Evolutionary conservation across 2,113 vertebrate genomes (phyloP).

Genomic region (Nycticryphes semicollaris): DNA sequence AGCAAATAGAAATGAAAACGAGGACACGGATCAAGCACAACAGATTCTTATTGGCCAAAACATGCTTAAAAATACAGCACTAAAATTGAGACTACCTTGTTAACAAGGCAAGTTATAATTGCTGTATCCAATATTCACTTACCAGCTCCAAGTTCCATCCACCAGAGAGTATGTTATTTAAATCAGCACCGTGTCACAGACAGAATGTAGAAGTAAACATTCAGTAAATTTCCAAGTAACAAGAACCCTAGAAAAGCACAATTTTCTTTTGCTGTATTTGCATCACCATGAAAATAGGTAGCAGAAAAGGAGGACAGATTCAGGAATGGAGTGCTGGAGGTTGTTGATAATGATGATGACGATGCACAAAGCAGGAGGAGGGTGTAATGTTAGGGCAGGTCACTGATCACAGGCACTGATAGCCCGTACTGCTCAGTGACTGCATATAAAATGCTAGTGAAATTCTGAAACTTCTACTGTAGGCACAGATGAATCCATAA

Average conservation of each 20-base stretch:
- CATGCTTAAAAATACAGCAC: background rate
- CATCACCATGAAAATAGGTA: background rate
- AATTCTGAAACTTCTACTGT: background rate
- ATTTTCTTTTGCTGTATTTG: slow-evolving; percentile 14
- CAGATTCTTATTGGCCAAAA: background rate
- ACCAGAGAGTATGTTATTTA: background rate
- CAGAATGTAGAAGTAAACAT: slow-evolving; percentile 1
- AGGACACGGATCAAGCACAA: background rate
- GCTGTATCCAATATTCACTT: background rate
- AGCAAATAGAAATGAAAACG: background rate
- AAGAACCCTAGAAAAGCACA: background rate
- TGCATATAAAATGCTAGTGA: background rate
- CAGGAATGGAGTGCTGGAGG: background rate
- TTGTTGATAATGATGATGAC: background rate
- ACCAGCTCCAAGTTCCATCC: background rate
- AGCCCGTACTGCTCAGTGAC: background rate
- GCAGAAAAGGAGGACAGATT: background rate
- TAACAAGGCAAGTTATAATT: slow-evolving; percentile 15
- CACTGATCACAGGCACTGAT: background rate
- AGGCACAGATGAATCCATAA: background rate
- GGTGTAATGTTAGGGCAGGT: background rate
- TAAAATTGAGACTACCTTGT: background rate
- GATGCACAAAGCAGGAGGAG: slow-evolving; percentile 18
- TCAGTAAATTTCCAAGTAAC: background rate
- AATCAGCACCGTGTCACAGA: background rate